Percentiles rank a stretch among this genome's conserved stretches.
Conservation (phyloP, 2,797 vertebrate species). For the Enteromius paludinosus region DNA sequence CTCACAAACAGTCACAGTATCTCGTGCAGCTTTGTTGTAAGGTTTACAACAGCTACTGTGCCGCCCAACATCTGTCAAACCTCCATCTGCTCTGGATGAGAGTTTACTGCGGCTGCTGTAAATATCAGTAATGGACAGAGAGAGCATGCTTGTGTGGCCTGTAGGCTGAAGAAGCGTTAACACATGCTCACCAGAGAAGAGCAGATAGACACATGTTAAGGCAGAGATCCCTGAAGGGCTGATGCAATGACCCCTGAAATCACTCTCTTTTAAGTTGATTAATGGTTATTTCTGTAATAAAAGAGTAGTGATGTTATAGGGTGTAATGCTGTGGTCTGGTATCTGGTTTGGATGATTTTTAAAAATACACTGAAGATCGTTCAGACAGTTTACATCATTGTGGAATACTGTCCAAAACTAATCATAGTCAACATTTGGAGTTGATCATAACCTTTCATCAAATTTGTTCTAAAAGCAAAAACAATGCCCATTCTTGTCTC, state of each 20-base stretch:
- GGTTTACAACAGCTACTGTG: slow-evolving; percentile 21
- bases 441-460: no score
- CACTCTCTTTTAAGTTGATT: neutral
- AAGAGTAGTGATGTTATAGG: neutral
- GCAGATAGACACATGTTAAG: neutral
- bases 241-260: neutral
- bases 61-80: slow-evolving; percentile 8
- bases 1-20: neutral
- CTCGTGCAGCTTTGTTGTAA: neutral
- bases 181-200: slow-evolving; percentile 18
- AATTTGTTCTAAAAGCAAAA: no score
- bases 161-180: slow-evolving; percentile 23
- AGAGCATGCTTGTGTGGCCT: neutral
- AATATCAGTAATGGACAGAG: slow-evolving; percentile 35
- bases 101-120: slow-evolving; percentile 39
- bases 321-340: neutral
- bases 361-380: neutral
- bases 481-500: no score
- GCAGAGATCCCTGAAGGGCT: neutral
- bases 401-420: neutral
- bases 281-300: neutral
- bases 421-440: no score
- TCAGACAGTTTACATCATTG: neutral
- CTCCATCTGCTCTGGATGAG: neutral
- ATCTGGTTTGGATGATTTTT: neutral